A percentile compares a stretch with the other conserved stretches of the same genome.
Evolutionary conservation across 1,140 invertebrate genomes (phyloP).

Genomic region (Magallana angulata): DNA sequence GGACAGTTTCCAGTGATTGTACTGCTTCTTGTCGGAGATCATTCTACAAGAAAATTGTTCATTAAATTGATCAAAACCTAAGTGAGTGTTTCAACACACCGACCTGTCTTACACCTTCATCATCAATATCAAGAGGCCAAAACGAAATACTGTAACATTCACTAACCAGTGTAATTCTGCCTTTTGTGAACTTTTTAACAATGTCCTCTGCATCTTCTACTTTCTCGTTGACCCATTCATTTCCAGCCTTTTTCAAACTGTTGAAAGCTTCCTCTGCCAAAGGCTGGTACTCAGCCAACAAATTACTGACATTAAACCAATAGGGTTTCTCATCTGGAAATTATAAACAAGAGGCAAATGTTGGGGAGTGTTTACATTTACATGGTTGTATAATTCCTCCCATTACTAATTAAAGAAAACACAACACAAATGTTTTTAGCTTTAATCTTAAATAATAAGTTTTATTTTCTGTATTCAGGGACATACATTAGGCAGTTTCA

Average conservation of each 20-base stretch:
- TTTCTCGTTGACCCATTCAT: constrained; percentile 28
- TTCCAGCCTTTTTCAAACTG: background rate
- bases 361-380: no score
- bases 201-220: constrained; percentile 41
- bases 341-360: no score
- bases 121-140: no score
- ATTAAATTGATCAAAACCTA: no score
- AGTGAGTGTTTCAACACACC: no score
- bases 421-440: no score
- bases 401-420: no score
- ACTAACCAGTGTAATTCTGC: background rate
- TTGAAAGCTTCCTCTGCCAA: constrained; percentile 27
- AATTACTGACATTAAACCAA: constrained; percentile 59
- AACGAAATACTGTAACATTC: background rate
- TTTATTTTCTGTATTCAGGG: no score
- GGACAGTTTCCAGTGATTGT: constrained; percentile 48
- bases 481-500: no score
- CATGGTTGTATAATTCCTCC: no score
- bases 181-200: background rate
- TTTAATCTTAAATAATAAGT: no score
- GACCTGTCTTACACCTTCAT: no score
- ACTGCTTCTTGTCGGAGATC: constrained; percentile 48
- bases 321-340: constrained; percentile 56
- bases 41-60: constrained; percentile 40
- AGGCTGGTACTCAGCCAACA: constrained; percentile 38